Percentiles rank a stretch among this genome's conserved stretches.
Conservation (phyloP, 2,113 vertebrate genomes). For the Galeopterus variegatus region DNA sequence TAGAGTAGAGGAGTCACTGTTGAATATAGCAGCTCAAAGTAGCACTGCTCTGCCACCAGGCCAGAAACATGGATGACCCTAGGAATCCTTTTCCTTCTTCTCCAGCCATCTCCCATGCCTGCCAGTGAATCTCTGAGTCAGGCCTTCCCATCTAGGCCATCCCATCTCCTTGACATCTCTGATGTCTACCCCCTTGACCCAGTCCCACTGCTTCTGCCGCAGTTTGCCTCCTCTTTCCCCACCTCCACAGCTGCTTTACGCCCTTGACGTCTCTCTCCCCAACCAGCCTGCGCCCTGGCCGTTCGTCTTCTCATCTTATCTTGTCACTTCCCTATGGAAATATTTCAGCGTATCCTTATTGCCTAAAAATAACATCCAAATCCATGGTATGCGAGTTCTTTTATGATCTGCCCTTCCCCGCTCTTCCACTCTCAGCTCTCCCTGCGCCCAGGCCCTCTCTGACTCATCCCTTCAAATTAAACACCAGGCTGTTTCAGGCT, state of each 20-base stretch:
- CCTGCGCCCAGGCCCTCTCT: too few relatives aligned
- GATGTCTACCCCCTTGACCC: not conserved
- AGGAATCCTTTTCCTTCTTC: not conserved
- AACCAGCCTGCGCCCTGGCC: not conserved
- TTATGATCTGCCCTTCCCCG: not conserved
- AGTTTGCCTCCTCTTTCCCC: not conserved
- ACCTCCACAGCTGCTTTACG: not conserved
- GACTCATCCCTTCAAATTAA: not conserved
- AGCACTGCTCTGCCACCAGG: not conserved
- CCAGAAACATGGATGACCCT: not conserved
- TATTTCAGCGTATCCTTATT: not conserved
- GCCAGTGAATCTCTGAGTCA: not conserved
- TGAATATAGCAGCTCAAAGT: not conserved
- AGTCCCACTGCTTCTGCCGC: not conserved
- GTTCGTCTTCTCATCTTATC: not conserved
- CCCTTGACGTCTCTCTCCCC: not conserved
- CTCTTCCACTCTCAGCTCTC: not conserved
- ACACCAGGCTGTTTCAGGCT: not conserved
- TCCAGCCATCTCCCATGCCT: not conserved
- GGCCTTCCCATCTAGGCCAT: not conserved
- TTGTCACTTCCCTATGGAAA: not conserved
- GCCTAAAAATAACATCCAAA: constrained; percentile 7
- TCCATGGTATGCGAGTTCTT: too few relatives aligned
- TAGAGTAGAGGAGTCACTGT: not conserved
- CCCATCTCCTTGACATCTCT: not conserved